phyloP scores from a whole-genome alignment of 2,113 vertebrate species.

The Nyctibius bracteatus region DNA sequence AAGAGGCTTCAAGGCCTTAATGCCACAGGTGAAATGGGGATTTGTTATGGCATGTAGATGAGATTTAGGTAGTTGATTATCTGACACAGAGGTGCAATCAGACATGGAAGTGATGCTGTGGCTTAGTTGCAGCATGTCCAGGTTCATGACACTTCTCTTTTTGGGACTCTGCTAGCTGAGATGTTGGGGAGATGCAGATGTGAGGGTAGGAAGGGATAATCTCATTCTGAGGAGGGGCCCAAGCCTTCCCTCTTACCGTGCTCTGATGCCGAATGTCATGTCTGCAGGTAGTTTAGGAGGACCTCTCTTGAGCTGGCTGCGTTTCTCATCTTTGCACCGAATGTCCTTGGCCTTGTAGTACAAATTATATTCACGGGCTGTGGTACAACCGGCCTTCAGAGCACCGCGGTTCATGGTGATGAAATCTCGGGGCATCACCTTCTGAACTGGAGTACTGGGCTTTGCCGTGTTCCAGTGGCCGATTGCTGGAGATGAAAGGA shows the following conservation, averaged over 20 bases:
- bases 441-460: neutral
- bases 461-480: slow-evolving; percentile 75
- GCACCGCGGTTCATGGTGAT: slow-evolving; percentile 79
- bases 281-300: slow-evolving; percentile 12
- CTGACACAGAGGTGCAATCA: neutral
- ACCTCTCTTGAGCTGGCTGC: neutral
- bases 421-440: slow-evolving; percentile 69
- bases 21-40: neutral
- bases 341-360: slow-evolving; percentile 74
- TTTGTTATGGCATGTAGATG: neutral
- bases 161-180: neutral
- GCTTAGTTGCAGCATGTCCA: neutral
- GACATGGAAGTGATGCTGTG: neutral
- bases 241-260: slow-evolving; percentile 70
- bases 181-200: neutral
- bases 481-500: slow-evolving; percentile 67
- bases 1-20: neutral
- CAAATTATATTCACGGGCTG: slow-evolving; percentile 71
- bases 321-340: neutral
- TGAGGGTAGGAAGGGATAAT: neutral
- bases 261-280: slow-evolving; percentile 69
- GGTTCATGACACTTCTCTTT: neutral
- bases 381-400: slow-evolving; percentile 76
- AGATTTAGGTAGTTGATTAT: neutral
- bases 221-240: neutral